Conservation (phyloP, 2,797 vertebrate genomes). For the Crocodylus rhombifer region DNA sequence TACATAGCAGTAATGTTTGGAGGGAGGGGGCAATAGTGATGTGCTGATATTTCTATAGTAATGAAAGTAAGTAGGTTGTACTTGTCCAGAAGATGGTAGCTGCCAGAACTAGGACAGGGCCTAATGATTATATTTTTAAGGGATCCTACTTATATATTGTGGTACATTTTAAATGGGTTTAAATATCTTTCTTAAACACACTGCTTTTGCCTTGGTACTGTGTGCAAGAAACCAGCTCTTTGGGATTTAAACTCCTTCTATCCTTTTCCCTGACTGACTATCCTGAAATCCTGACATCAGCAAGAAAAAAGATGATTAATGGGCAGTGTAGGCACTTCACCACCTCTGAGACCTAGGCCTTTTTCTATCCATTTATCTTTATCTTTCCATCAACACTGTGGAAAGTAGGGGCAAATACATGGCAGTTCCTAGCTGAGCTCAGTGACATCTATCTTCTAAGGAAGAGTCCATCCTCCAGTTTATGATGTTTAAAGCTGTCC, state of each 20-base stretch:
- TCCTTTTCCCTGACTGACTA: neutral
- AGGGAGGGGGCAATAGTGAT: neutral
- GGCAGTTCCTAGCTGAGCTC: neutral
- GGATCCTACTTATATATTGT: neutral
- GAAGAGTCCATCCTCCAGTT: neutral
- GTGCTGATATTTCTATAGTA: neutral
- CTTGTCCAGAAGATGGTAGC: neutral
- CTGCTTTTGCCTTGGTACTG: neutral
- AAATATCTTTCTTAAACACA: neutral
- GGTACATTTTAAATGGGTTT: neutral
- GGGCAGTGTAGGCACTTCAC: accelerated
- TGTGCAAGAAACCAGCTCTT: neutral
- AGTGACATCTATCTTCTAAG: neutral
- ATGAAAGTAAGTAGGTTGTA: neutral
- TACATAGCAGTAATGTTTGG: neutral
- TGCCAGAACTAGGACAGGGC: neutral
- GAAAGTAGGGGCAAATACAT: neutral
- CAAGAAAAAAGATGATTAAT: neutral
- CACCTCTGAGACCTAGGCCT: neutral
- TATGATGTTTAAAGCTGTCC: neutral
- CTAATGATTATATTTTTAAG: neutral
- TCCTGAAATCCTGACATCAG: neutral
- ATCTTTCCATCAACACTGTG: neutral
- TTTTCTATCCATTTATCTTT: neutral
- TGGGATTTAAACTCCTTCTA: neutral